Percentiles rank a stretch among this genome's conserved stretches.
Evolutionary conservation across 2,888 invertebrate species (phyloP).

Genomic region (Andrena praecox): DNA sequence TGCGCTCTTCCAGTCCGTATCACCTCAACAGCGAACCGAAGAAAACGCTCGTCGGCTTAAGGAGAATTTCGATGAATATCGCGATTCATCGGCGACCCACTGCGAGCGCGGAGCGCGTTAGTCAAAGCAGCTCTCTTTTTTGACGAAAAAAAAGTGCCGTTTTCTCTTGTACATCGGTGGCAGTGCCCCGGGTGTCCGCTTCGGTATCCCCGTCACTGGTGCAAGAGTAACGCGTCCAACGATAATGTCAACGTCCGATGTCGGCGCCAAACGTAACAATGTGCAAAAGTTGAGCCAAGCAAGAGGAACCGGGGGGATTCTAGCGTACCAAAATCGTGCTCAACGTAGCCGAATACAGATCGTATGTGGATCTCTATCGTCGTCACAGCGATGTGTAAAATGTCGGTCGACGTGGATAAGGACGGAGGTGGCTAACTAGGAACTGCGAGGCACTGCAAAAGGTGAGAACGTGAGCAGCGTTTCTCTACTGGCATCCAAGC

Average conservation of each 20-base stretch:
- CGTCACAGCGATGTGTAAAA: constrained; percentile 44
- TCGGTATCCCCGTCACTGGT: constrained; percentile 13
- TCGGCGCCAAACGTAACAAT: constrained; percentile 26
- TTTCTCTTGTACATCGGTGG: constrained; percentile 30
- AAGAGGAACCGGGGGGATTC: constrained; percentile 1
- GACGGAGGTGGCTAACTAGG: constrained; percentile 82
- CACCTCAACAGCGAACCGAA: neutral
- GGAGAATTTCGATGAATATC: neutral
- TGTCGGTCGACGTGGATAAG: constrained; percentile 68
- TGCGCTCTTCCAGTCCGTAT: neutral
- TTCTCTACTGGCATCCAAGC: constrained; percentile 55
- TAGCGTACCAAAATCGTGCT: neutral
- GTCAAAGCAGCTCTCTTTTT: neutral
- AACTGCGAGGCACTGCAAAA: constrained; percentile 78
- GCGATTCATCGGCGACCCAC: neutral
- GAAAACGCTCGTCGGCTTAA: neutral
- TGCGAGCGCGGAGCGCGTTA: no score
- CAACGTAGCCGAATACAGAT: constrained; percentile 4
- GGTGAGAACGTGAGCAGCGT: constrained; percentile 64
- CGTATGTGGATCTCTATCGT: constrained; percentile 28
- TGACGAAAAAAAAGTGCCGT: constrained; percentile 14
- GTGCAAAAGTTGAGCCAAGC: constrained; percentile 32
- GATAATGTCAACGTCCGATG: constrained; percentile 16
- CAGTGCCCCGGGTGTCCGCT: neutral
- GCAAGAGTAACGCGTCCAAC: constrained; percentile 17